Percentiles rank a stretch among this genome's conserved stretches.
Conservation (phyloP, 2,888 invertebrate species). For the Poecilus cupreus region DNA sequence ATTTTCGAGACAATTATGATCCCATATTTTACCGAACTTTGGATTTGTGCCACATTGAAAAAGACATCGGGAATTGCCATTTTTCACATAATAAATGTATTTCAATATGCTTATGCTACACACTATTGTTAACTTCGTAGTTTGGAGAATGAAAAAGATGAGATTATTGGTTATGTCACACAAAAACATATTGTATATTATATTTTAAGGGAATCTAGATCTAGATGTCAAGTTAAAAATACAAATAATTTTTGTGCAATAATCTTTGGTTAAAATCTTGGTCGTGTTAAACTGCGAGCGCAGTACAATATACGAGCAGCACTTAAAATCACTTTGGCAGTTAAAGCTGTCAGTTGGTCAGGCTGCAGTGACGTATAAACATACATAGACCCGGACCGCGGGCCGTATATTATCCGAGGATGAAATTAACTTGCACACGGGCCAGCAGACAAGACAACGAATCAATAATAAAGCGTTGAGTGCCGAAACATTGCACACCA, state of each 20-base stretch:
- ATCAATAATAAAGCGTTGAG: constrained; percentile 45
- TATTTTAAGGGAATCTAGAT: no score
- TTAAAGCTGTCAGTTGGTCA: constrained; percentile 48
- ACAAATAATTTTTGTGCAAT: not conserved
- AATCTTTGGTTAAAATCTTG: not conserved
- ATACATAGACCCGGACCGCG: not conserved
- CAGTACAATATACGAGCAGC: not conserved
- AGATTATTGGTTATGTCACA: no score
- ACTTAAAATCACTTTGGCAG: constrained; percentile 47
- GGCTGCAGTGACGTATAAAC: constrained; percentile 9
- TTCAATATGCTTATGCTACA: not conserved
- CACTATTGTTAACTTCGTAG: not conserved
- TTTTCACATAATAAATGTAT: not conserved
- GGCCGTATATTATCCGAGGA: constrained; percentile 42
- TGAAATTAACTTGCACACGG: constrained; percentile 39
- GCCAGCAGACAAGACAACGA: constrained; percentile 26
- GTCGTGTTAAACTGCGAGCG: not conserved
- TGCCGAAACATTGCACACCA: constrained; percentile 32
- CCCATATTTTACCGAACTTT: constrained; percentile 38
- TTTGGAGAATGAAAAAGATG: no score
- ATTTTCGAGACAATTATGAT: constrained; percentile 57
- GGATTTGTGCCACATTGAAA: constrained; percentile 42
- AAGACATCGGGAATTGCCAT: no score
- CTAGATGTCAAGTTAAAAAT: not conserved
- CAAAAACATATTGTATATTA: no score